These are phyloP conservation scores for Gymnothorax reevesii DNA, from an alignment of 2,797 vertebrate species.

Conservation along the genomic window DNA sequence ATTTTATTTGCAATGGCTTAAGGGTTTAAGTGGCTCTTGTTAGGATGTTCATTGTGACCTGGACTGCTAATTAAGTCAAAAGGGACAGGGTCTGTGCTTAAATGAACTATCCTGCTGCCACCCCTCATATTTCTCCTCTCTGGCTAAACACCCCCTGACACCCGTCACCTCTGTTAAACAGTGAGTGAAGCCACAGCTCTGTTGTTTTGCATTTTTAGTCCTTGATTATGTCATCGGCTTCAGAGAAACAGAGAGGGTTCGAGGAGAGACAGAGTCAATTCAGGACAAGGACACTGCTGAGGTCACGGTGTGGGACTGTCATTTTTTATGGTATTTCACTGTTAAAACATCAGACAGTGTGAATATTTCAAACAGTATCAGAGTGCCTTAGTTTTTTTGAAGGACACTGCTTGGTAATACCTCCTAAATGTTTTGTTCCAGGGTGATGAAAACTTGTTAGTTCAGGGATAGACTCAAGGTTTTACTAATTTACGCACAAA, in stretches of 20 bases:
- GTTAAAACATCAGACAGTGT: neutral
- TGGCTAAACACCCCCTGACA: neutral
- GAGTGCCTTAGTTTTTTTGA: neutral
- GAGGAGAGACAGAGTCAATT: neutral
- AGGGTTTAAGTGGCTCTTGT: constrained; percentile 1
- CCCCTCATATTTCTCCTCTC: neutral
- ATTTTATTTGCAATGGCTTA: constrained; percentile 3
- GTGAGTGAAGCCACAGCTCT: neutral
- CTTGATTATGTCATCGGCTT: neutral
- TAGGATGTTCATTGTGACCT: neutral
- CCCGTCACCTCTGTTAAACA: neutral
- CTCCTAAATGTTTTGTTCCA: neutral
- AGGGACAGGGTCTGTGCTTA: neutral
- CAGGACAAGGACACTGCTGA: neutral
- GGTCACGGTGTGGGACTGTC: neutral
- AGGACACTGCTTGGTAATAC: neutral
- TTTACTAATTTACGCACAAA: neutral
- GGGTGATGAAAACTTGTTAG: neutral
- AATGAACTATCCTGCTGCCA: neutral
- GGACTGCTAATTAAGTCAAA: neutral
- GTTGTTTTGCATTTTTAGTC: neutral
- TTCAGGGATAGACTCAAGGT: neutral
- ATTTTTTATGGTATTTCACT: neutral
- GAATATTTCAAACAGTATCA: neutral
- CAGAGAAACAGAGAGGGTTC: neutral